Evolutionary conservation across 2,797 vertebrate genomes (phyloP).

Genomic region (Furcifer pardalis): DNA sequence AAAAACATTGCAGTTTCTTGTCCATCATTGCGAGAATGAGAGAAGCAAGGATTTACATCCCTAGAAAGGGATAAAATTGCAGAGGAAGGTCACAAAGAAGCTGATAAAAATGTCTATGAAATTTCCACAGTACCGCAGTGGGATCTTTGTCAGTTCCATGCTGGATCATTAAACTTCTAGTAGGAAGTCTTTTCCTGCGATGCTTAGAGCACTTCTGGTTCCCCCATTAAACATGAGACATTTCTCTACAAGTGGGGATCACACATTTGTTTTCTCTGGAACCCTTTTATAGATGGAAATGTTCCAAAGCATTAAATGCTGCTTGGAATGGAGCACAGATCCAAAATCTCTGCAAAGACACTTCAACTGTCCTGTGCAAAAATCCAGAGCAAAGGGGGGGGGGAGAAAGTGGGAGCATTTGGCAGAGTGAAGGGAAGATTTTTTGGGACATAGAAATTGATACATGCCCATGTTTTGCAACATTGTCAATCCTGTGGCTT

Average conservation of each 20-base stretch:
- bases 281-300: conserved; percentile 71
- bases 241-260: conserved; percentile 65
- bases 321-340: conserved; percentile 64
- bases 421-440: conserved; percentile 1
- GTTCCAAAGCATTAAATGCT: conserved; percentile 75
- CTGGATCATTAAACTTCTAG: conserved; percentile 41
- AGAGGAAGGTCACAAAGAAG: neutral
- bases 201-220: conserved; percentile 50
- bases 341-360: conserved; percentile 63
- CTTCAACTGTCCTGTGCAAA: conserved; percentile 44
- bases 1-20: too few relatives aligned
- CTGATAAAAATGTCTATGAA: conserved; percentile 5
- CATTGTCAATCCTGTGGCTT: neutral
- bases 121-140: neutral
- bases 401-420: conserved; percentile 47
- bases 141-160: conserved; percentile 26
- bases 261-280: conserved; percentile 79
- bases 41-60: too few relatives aligned
- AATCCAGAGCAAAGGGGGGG: conserved; percentile 36
- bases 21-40: too few relatives aligned
- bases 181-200: conserved; percentile 28
- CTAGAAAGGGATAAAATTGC: neutral
- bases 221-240: conserved; percentile 52
- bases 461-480: conserved; percentile 4
- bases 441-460: conserved; percentile 27